phyloP scores from a whole-genome alignment of 92 coral and sea anemone species.

The Chrysogorgia sp. region DNA sequence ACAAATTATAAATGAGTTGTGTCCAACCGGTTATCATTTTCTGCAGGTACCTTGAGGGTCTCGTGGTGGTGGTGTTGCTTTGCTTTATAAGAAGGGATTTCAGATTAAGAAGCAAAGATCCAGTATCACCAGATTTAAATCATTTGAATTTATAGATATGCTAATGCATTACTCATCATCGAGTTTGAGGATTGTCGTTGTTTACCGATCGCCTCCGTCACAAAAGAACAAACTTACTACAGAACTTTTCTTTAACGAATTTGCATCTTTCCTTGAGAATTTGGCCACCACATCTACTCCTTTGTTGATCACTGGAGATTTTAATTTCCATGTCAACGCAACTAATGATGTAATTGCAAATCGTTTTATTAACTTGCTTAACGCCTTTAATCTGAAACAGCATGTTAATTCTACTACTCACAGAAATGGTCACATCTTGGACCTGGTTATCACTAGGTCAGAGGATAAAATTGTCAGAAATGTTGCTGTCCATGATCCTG shows the following conservation, averaged over 20 bases:
- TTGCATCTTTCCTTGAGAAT: constrained; percentile 21
- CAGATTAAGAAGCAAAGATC: constrained; percentile 23
- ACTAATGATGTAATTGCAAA: constrained; percentile 13
- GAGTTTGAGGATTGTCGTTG: constrained; percentile 13
- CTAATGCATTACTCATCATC: constrained; percentile 14
- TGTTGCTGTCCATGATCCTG: constrained; percentile 34
- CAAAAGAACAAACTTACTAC: constrained; percentile 27
- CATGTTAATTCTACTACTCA: constrained; percentile 16
- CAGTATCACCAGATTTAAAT: not conserved
- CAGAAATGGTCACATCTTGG: constrained; percentile 10
- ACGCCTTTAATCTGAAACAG: constrained; percentile 19
- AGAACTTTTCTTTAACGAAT: constrained; percentile 19
- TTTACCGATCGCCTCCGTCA: too few relatives aligned
- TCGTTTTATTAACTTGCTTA: constrained; percentile 20
- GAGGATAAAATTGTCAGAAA: too few relatives aligned
- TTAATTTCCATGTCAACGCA: too few relatives aligned
- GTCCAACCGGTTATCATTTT: constrained; percentile 26
- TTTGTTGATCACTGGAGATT: too few relatives aligned
- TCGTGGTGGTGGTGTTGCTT: constrained; percentile 18
- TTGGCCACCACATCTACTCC: too few relatives aligned
- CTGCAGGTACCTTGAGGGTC: constrained; percentile 8
- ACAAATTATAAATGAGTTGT: constrained; percentile 27
- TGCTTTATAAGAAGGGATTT: constrained; percentile 38
- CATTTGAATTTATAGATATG: constrained; percentile 35
- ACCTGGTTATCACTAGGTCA: constrained; percentile 18